Base-by-base conservation (phyloP, 2,797 vertebrate species). In the Peromyscus eremicus region DNA sequence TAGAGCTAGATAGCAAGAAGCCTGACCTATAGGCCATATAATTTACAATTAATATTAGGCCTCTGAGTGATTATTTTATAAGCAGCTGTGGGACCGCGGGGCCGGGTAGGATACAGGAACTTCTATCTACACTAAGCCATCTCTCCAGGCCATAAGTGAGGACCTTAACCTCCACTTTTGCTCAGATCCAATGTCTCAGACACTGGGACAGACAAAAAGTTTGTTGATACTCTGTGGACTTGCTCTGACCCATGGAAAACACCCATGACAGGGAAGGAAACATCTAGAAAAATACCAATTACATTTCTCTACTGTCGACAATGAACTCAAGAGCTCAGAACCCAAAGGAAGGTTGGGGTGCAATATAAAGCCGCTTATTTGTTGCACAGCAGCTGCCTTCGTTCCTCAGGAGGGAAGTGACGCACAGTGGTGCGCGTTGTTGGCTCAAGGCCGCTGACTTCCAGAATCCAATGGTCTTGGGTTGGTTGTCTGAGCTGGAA, bases 171-270 rank as follows among this genome's bases (percentile, higher is more conserved):
- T 43, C 60, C 1, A 34, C 23, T 29, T 37, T 1, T 2, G 4
- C 16, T 29, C 9, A 7, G 34, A 75, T 27, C 10, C 40, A 17
- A 0, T 8, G 23, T 27, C 29, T 16, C 32, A 46, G 64, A 66
- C 23, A 43, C 1, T 23, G 19, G 17, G 6, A 14, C 0, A 0
- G 37, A 84, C 29, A 80, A 76, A 0, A 0, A 1, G 29, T 7
- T 6, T 29, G 0, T 0, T 1, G 16, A 55, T 7, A 34, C 16
- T n/a, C 40, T 37, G 12, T 37, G 34, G 32, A 17, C 27, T 11
- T 2, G 9, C 25, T 27, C 37, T 10, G 57, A 85, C 8, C 12
- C 5, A 9, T 32, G 10, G 7, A 60, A 60, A 83, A 73, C 12
- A 52, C 17, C n/a, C 21, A 68, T 34, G 6, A 82, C n/a, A 27